Conservation (phyloP, 2,797 vertebrate species). For the Enteromius mattozi region DNA sequence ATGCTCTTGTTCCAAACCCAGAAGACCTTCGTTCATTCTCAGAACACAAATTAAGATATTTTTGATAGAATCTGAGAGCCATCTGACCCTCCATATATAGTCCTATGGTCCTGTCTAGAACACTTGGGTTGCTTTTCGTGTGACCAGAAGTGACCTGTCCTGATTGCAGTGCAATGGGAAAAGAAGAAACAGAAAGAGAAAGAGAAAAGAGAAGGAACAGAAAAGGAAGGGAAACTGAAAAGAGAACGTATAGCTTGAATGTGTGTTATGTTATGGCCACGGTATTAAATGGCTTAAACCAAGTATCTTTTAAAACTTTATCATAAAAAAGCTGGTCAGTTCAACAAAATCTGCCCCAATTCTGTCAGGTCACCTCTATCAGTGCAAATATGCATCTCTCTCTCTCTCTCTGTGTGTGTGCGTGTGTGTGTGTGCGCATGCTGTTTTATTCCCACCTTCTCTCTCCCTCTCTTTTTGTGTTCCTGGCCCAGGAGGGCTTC, state of each 20-base stretch:
- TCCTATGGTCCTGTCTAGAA: no score
- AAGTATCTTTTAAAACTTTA: conserved; percentile 42
- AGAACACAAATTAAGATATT: no score
- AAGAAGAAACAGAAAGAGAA: background rate
- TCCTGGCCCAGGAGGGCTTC: conserved; percentile 74
- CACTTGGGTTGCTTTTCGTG: conserved; percentile 21
- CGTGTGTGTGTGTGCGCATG: conserved; percentile 33
- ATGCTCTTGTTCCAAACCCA: background rate
- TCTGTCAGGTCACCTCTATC: conserved; percentile 56
- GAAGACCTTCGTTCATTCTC: no score
- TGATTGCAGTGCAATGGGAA: conserved; percentile 7
- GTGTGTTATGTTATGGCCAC: background rate
- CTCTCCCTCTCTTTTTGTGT: conserved; percentile 54
- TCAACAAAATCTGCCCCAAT: conserved; percentile 52
- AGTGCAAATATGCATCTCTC: conserved; percentile 63
- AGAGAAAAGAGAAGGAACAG: no score
- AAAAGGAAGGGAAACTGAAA: background rate
- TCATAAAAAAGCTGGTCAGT: conserved; percentile 44
- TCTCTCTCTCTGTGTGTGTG: conserved; percentile 34
- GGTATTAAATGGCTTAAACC: conserved; percentile 11
- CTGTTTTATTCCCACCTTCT: conserved; percentile 33
- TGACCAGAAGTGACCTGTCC: conserved; percentile 51
- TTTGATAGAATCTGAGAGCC: no score
- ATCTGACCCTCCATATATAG: no score
- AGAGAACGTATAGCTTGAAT: background rate